Percentiles rank a stretch among this genome's conserved stretches.
Evolutionary conservation across 2,888 invertebrate species (phyloP).

Genomic region (Diaprepes abbreviatus): DNA sequence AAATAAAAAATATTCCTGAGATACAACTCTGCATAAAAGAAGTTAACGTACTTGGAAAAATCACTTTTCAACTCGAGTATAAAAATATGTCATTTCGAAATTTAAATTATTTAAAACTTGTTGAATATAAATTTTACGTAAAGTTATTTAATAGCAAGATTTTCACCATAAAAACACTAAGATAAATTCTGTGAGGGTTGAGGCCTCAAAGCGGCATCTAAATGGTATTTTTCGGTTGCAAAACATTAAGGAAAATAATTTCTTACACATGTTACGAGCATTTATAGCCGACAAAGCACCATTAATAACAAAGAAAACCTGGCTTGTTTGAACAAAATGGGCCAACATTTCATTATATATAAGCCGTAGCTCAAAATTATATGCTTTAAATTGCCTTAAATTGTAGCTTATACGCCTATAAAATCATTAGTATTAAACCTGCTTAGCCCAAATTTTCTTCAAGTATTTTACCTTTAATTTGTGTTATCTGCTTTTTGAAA

Average conservation of each 20-base stretch:
- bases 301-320: conserved; percentile 52
- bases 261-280: conserved; percentile 54
- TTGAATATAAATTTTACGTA: neutral
- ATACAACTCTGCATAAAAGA: no score
- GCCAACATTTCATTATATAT: conserved; percentile 52
- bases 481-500: conserved; percentile 14
- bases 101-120: no score
- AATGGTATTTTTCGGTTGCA: conserved; percentile 50
- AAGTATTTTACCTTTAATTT: conserved; percentile 27
- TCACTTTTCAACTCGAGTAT: no score
- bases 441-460: conserved; percentile 34
- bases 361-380: conserved; percentile 49
- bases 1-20: no score
- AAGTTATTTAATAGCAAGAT: conserved; percentile 29
- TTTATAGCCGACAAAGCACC: conserved; percentile 53
- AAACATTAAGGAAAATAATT: conserved; percentile 55
- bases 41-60: no score
- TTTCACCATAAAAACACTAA: conserved; percentile 40
- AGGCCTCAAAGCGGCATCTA: conserved; percentile 30
- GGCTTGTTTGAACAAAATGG: conserved; percentile 51
- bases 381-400: conserved; percentile 47
- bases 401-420: conserved; percentile 41
- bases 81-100: no score
- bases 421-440: conserved; percentile 42
- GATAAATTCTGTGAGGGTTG: conserved; percentile 36